Evolutionary conservation across 2,888 invertebrate species (phyloP).

Genomic region (Diogma glabrata): DNA sequence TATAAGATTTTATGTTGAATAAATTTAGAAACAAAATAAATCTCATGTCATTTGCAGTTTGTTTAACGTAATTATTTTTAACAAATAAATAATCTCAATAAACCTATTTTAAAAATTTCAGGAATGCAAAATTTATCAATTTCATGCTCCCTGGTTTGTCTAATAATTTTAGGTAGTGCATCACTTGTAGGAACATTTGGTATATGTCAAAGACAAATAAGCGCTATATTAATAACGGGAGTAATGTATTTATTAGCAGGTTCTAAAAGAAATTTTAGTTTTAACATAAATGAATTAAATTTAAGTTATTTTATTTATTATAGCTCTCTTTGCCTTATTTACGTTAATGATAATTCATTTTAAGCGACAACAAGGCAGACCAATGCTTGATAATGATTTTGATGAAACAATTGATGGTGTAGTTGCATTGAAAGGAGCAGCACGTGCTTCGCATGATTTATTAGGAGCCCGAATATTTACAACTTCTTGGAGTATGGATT

Average conservation of each 20-base stretch:
- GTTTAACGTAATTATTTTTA: no score
- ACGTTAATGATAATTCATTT: constrained; percentile 87
- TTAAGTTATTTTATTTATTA: constrained; percentile 22
- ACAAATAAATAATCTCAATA: no score
- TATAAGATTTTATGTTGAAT: no score
- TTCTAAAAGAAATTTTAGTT: constrained; percentile 28
- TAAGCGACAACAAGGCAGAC: constrained; percentile 64
- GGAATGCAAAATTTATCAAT: constrained; percentile 95
- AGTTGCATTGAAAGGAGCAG: constrained; percentile 41
- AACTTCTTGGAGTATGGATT: constrained; percentile 71
- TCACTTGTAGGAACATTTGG: constrained; percentile 83
- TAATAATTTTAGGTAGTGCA: constrained; percentile 78
- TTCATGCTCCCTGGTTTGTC: constrained; percentile 84
- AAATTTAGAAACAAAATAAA: no score
- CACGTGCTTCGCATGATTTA: constrained; percentile 42
- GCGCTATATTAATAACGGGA: constrained; percentile 85
- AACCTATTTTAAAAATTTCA: no score
- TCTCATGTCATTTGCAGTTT: no score
- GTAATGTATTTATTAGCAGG: constrained; percentile 90
- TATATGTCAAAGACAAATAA: constrained; percentile 81
- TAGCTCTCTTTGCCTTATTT: constrained; percentile 84
- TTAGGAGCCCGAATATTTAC: constrained; percentile 61
- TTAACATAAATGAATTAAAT: constrained; percentile 1
- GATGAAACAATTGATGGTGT: constrained; percentile 65
- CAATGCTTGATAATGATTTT: constrained; percentile 44